A percentile compares a stretch with the other conserved stretches of the same genome.
phyloP scores from a whole-genome alignment of 2,888 invertebrate genomes.

The Baccha elongata region DNA sequence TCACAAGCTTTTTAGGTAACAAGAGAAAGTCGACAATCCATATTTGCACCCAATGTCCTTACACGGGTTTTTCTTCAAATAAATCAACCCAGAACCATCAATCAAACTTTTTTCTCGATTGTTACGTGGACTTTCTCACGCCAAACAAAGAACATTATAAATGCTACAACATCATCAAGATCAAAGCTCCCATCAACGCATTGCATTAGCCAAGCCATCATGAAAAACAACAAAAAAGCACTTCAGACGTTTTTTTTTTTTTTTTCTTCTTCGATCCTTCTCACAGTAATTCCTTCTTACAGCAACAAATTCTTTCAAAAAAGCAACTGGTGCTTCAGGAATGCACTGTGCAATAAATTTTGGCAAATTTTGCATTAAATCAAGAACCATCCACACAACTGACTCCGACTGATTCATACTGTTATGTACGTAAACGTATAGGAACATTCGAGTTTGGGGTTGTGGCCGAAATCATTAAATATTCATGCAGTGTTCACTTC shows the following conservation, averaged over 20 bases:
- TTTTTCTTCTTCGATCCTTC: conserved; percentile 20
- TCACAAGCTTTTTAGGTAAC: background rate
- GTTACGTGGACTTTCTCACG: conserved; percentile 49
- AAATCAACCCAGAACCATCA: conserved; percentile 38
- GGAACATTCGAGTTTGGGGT: too few relatives aligned
- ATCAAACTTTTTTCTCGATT: conserved; percentile 21
- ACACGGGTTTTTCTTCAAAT: background rate
- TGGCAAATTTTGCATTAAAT: conserved; percentile 48
- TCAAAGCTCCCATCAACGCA: conserved; percentile 36
- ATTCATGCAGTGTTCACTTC: conserved; percentile 39
- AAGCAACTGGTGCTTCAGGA: conserved; percentile 58
- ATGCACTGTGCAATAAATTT: conserved; percentile 52
- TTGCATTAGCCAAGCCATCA: too few relatives aligned
- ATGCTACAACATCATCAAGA: conserved; percentile 8
- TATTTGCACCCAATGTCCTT: conserved; percentile 1
- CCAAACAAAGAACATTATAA: conserved; percentile 32
- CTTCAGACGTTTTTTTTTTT: too few relatives aligned
- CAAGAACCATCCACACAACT: conserved; percentile 33
- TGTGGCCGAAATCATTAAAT: conserved; percentile 21
- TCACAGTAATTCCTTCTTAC: background rate
- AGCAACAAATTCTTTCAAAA: conserved; percentile 25
- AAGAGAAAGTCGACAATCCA: conserved; percentile 41
- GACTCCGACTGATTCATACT: conserved; percentile 31
- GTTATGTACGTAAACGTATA: background rate
- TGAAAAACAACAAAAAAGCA: conserved; percentile 13